Evolutionary conservation across 2,113 vertebrate genomes (phyloP), one percentile per base, ranked within the genome.

Genomic region (Indri indri): DNA sequence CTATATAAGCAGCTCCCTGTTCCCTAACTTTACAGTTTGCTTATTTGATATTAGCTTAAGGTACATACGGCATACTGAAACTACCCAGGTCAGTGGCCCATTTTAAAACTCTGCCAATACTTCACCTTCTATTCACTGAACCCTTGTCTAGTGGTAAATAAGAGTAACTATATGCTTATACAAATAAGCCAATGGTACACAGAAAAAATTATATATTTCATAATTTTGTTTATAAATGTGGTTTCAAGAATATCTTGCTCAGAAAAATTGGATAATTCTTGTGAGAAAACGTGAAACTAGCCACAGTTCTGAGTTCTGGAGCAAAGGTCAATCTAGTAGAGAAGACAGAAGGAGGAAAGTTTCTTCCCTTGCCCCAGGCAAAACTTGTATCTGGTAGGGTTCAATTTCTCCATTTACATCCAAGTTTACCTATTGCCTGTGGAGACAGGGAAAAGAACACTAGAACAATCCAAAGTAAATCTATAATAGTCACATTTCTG

Each of bases 161-260:
- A 87, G 8, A 52, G 8, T 81, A 68, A 96, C 27, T 66, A 45
- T 54, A 87, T 57, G 17, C 42, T 96, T 57, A 90, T 45, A 8
- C 32, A 95, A 90, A 73, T 79, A 94, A 94, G 63, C 52, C 12
- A 74, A 20, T 30, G n/a, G 42, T 71, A 11, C 54, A 77, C 13
- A 82, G 3, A 88, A 13, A 88, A 94, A 88, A 6, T 34, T 54
- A 8, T 81, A 54, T 81, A 94, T 92, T 90, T 80, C 40, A 87
- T 90, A 95, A 73, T 71, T 97, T 90, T 93, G n/a, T 61, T 91
- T 83, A n/a, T 84, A 89, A 91, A 81, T 82, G 20, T 94, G 34
- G 8, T 71, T 25, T 82, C 27, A 90, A 74, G 20, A 90, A 88
- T 85, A 40, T 63, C 63, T 88, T 93, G 30, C 25, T 77, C 52